phyloP scores from a whole-genome alignment of 2,797 vertebrate species.

The Poeciliopsis presidionis region DNA sequence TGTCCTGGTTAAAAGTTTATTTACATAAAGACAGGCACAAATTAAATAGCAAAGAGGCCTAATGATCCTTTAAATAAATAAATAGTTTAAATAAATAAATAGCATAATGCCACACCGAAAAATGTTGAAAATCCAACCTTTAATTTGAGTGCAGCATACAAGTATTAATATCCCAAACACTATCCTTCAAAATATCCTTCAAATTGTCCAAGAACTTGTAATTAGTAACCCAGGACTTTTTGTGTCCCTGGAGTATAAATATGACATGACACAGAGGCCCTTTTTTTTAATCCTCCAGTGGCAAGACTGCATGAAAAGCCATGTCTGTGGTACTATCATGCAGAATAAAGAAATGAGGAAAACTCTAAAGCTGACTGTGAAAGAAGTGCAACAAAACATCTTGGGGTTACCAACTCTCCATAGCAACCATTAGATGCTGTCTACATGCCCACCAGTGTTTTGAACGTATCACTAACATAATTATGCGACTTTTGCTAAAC shows the following conservation, averaged over 20 bases:
- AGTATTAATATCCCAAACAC: not conserved
- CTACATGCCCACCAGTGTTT: not conserved
- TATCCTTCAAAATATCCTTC: not conserved
- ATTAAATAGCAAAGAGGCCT: not conserved
- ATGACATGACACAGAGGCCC: not conserved
- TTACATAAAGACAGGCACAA: not conserved
- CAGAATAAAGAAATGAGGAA: not conserved
- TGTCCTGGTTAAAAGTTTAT: not conserved
- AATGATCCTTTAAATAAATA: not conserved
- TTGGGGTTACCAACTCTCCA: not conserved
- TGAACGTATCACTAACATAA: not conserved
- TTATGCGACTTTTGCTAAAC: not conserved
- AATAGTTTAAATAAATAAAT: not conserved
- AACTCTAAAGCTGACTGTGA: not conserved
- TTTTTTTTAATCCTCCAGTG: not conserved
- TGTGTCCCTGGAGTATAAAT: not conserved
- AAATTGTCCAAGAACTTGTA: not conserved
- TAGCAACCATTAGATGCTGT: not conserved
- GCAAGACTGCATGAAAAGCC: not conserved
- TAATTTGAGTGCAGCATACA: not conserved
- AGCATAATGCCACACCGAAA: not conserved
- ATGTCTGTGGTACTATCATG: not conserved
- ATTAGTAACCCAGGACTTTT: not conserved
- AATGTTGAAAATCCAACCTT: not conserved
- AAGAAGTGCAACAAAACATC: not conserved